Evolutionary conservation across 1,140 invertebrate species (phyloP).

Genomic region (Zaprionus ornatus): DNA sequence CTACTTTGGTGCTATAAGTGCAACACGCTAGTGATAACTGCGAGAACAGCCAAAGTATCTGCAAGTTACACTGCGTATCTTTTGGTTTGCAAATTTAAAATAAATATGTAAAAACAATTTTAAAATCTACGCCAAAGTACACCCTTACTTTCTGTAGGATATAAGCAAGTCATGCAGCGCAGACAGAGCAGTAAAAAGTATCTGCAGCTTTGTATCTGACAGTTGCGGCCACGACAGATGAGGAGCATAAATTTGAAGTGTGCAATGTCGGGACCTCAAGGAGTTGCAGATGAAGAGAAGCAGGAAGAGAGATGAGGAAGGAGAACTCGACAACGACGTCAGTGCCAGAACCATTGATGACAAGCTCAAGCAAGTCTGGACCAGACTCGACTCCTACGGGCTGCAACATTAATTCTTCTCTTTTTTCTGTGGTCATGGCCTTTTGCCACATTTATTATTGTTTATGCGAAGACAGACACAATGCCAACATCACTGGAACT

Average conservation of each 20-base stretch:
- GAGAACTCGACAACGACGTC: background rate
- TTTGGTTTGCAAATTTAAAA: background rate
- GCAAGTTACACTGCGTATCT: background rate
- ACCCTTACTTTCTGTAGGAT: background rate
- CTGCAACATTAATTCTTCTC: no score
- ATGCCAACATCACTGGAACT: constrained; percentile 62
- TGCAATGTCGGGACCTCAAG: background rate
- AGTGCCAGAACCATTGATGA: constrained; percentile 1
- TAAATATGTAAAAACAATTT: background rate
- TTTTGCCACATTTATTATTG: constrained; percentile 75
- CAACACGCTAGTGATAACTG: background rate
- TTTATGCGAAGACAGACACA: constrained; percentile 62
- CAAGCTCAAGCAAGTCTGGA: background rate
- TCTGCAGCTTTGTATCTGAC: constrained; percentile 11
- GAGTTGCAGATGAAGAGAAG: background rate
- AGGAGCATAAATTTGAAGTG: constrained; percentile 12
- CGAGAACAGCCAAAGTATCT: background rate
- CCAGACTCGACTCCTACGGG: no score
- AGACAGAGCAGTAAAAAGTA: background rate
- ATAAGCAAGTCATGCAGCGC: background rate
- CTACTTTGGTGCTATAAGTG: background rate
- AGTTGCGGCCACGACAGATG: constrained; percentile 1
- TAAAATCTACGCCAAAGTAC: background rate
- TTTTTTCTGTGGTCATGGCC: constrained; percentile 51
- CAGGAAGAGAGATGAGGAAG: background rate